A percentile compares a stretch with the other conserved stretches of the same genome.
Conservation (phyloP, 2,113 vertebrate genomes). For the Leucopsar rothschildi region DNA sequence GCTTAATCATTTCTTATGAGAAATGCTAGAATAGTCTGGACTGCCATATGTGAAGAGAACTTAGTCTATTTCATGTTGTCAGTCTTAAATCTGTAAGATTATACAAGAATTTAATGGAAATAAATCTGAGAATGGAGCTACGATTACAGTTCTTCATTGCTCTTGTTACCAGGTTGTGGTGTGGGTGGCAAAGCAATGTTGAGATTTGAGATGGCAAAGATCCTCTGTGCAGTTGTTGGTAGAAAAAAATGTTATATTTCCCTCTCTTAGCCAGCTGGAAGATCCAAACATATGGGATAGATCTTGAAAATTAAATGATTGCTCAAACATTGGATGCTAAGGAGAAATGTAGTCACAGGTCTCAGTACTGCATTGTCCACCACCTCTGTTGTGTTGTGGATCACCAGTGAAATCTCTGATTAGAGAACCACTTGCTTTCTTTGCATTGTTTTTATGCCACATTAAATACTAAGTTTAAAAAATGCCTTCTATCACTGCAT, state of each 20-base stretch:
- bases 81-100: neutral
- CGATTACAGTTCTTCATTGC: neutral
- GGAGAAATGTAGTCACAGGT: neutral
- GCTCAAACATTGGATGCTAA: neutral
- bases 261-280: neutral
- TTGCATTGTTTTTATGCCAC: conserved; percentile 35
- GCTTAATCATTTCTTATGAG: neutral
- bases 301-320: neutral
- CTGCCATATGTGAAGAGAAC: neutral
- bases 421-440: conserved; percentile 2
- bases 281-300: neutral
- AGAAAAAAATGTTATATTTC: neutral
- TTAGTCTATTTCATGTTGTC: neutral
- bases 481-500: neutral
- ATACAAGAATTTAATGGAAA: neutral
- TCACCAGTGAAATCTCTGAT: neutral
- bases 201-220: neutral
- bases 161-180: neutral
- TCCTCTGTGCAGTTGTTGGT: neutral
- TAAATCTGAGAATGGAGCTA: neutral
- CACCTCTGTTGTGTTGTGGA: neutral
- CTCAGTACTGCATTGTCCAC: neutral
- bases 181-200: neutral
- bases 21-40: neutral
- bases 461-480: conserved; percentile 62